phyloP scores from a whole-genome alignment of 2,113 vertebrate species.

The Dicaeum eximium region DNA sequence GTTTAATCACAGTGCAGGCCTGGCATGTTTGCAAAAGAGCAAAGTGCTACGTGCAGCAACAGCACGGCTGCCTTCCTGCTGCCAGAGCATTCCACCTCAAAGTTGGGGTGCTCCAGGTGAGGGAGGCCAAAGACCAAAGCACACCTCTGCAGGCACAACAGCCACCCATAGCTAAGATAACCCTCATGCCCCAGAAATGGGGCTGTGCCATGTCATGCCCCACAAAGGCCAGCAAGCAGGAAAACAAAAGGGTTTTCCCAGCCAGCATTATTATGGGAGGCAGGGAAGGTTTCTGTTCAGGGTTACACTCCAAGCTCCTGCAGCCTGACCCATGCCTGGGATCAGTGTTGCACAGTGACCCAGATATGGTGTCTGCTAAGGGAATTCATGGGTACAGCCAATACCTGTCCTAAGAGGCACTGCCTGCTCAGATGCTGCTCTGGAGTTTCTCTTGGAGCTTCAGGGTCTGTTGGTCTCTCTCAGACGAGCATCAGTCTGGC shows the following conservation, averaged over 20 bases:
- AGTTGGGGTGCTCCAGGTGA: neutral
- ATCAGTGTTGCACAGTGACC: neutral
- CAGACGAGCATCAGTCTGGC: neutral
- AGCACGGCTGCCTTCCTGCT: neutral
- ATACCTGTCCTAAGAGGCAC: neutral
- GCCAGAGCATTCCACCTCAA: neutral
- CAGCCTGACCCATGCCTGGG: neutral
- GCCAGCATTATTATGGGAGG: neutral
- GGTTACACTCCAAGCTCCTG: neutral
- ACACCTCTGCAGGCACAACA: fast-evolving
- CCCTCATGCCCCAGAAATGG: neutral
- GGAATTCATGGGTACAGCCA: neutral
- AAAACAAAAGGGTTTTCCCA: neutral
- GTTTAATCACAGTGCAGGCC: neutral
- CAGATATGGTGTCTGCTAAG: neutral
- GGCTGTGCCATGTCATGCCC: neutral
- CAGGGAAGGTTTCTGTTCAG: neutral
- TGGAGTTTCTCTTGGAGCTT: neutral
- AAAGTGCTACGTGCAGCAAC: neutral
- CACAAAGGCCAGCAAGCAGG: neutral
- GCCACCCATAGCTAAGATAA: neutral
- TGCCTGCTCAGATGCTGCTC: fast-evolving
- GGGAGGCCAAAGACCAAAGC: neutral
- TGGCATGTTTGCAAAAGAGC: neutral
- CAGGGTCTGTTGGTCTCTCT: neutral